phyloP scores from a whole-genome alignment of 2,888 invertebrate genomes.

The Sipunculus nudus region DNA sequence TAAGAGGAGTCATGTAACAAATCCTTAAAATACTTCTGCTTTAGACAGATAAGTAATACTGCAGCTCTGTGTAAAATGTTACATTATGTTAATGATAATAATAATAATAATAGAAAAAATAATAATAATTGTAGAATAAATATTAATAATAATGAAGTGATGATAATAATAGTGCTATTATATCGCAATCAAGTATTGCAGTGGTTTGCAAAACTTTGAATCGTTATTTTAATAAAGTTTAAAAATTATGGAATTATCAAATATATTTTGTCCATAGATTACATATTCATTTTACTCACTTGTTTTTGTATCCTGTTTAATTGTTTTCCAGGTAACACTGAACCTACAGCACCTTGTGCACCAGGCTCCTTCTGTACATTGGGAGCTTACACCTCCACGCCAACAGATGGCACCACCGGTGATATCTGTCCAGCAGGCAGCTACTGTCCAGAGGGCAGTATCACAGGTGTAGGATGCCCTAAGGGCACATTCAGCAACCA shows the following conservation, averaged over 20 bases:
- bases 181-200: too few relatives aligned
- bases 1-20: background rate
- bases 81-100: too few relatives aligned
- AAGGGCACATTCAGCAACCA: slow-evolving; percentile 55
- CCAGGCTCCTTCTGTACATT: slow-evolving; percentile 56
- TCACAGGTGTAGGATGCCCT: slow-evolving; percentile 53
- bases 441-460: slow-evolving; percentile 54
- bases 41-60: too few relatives aligned
- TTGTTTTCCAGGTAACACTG: slow-evolving; percentile 52
- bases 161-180: too few relatives aligned
- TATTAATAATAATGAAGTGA: too few relatives aligned
- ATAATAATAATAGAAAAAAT: too few relatives aligned
- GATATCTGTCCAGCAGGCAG: slow-evolving; percentile 51
- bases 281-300: background rate
- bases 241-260: background rate
- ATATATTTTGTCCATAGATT: background rate
- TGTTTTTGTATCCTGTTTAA: background rate
- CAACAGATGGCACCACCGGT: slow-evolving; percentile 57
- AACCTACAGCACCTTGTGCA: slow-evolving; percentile 51
- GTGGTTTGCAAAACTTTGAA: too few relatives aligned
- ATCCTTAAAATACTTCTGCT: too few relatives aligned
- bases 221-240: too few relatives aligned
- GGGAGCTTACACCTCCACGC: slow-evolving; percentile 53
- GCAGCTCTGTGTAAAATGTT: too few relatives aligned
- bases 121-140: too few relatives aligned